phyloP scores from a whole-genome alignment of 2,888 invertebrate genomes.

The Acrocera orbiculus region DNA sequence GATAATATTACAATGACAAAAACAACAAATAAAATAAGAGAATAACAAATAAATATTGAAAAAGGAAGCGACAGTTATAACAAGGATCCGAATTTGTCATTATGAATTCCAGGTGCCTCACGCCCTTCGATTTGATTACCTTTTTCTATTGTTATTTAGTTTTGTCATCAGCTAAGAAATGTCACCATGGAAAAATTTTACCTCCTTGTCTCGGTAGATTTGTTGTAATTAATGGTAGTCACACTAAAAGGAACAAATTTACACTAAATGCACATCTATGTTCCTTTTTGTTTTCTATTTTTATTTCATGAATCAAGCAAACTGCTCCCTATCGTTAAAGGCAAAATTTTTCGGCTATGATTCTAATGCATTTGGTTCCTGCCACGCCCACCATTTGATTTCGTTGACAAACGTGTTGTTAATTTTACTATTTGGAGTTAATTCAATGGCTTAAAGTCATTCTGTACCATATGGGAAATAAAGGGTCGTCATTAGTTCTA shows the following conservation, averaged over 20 bases:
- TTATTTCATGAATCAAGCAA: background rate
- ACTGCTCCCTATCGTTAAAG: background rate
- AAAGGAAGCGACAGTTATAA: background rate
- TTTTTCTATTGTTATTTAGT: conserved; percentile 3
- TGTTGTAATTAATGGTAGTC: conserved; percentile 5
- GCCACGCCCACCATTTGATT: conserved; percentile 6
- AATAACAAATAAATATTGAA: background rate
- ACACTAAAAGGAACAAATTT: conserved; percentile 1
- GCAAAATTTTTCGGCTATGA: conserved; percentile 2
- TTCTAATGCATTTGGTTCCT: conserved; percentile 6
- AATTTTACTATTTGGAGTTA: background rate
- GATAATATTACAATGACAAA: no score
- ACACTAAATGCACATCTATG: conserved; percentile 2
- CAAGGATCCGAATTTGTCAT: background rate
- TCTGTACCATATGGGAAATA: no score
- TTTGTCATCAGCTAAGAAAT: conserved; percentile 1
- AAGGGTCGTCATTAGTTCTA: no score
- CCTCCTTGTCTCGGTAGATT: background rate
- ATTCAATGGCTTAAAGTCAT: no score
- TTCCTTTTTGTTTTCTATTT: background rate
- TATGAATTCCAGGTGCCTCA: conserved; percentile 7
- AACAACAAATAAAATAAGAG: background rate
- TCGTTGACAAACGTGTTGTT: background rate
- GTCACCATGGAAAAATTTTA: conserved; percentile 1
- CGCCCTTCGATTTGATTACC: conserved; percentile 7